phyloP scores from a whole-genome alignment of 2,888 invertebrate genomes.

The Caenorhabditis sinica region DNA sequence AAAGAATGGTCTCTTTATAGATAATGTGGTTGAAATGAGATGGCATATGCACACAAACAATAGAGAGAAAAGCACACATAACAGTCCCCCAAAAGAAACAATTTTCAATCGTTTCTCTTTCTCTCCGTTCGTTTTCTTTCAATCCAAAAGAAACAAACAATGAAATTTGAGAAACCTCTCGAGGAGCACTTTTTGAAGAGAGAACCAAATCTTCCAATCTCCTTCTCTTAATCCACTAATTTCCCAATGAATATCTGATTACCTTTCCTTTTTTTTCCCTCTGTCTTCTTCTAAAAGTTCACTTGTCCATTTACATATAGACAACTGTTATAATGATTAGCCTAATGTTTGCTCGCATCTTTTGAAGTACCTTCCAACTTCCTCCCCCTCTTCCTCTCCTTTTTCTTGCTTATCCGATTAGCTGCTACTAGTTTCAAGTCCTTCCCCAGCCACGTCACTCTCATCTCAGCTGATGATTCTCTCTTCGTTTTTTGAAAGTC shows the following conservation, averaged over 20 bases:
- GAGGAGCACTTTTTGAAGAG: slow-evolving; percentile 16
- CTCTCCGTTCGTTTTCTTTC: slow-evolving; percentile 14
- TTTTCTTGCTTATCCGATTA: slow-evolving; percentile 6
- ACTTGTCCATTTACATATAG: not conserved
- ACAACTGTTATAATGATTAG: slow-evolving; percentile 23
- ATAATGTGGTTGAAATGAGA: slow-evolving; percentile 29
- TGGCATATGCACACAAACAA: slow-evolving; percentile 36
- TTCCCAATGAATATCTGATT: slow-evolving; percentile 1
- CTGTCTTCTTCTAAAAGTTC: not conserved
- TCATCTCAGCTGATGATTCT: slow-evolving; percentile 15
- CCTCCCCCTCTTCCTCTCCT: too few species aligned
- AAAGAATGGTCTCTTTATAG: too few species aligned
- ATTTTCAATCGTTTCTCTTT: slow-evolving; percentile 19
- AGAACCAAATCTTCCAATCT: not conserved
- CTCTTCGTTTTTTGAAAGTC: slow-evolving; percentile 8
- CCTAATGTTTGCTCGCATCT: slow-evolving; percentile 36
- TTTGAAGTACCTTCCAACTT: slow-evolving; percentile 20
- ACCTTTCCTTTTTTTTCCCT: not conserved
- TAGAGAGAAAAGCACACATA: slow-evolving; percentile 9
- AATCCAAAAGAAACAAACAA: slow-evolving; percentile 17
- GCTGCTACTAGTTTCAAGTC: slow-evolving; percentile 47
- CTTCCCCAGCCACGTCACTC: slow-evolving; percentile 32
- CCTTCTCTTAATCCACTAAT: slow-evolving; percentile 9
- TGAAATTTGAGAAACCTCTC: slow-evolving; percentile 24
- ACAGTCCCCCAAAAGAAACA: slow-evolving; percentile 19